Conservation (phyloP, 2,113 vertebrate species). For the Albula goreensis region DNA sequence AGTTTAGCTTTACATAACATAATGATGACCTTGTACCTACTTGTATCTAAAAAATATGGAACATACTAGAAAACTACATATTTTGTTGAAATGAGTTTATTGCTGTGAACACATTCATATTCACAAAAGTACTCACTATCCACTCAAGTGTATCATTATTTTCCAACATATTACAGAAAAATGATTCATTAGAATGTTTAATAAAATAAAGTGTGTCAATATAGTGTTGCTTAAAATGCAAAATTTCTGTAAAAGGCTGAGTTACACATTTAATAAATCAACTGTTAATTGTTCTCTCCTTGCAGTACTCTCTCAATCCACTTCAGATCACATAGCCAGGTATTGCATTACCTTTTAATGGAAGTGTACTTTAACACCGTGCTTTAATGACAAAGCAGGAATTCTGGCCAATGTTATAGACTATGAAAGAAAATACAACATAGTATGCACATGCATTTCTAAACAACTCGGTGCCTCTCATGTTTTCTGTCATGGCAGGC, state of each 20-base stretch:
- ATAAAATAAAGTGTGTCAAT: neutral
- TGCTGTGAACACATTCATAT: neutral
- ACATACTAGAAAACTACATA: neutral
- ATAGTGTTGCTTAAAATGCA: neutral
- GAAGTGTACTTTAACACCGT: neutral
- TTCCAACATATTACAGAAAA: neutral
- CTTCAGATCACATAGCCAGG: neutral
- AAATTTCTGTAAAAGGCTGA: neutral
- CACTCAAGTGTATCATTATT: neutral
- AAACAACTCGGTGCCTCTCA: too few relatives aligned
- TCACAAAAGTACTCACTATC: neutral
- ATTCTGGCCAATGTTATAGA: too few relatives aligned
- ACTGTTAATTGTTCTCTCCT: too few relatives aligned
- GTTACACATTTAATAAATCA: neutral
- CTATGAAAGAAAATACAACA: too few relatives aligned
- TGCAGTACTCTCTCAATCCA: neutral
- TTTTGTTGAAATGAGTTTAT: neutral
- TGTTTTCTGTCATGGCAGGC: neutral
- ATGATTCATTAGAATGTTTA: neutral
- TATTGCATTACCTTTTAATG: neutral
- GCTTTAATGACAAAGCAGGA: neutral
- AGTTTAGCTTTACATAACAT: neutral
- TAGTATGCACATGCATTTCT: too few relatives aligned
- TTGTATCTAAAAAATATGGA: neutral
- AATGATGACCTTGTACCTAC: slow-evolving; percentile 6